Base-by-base conservation (phyloP, 2,888 invertebrate species). In the Ochropacha duplaris region DNA sequence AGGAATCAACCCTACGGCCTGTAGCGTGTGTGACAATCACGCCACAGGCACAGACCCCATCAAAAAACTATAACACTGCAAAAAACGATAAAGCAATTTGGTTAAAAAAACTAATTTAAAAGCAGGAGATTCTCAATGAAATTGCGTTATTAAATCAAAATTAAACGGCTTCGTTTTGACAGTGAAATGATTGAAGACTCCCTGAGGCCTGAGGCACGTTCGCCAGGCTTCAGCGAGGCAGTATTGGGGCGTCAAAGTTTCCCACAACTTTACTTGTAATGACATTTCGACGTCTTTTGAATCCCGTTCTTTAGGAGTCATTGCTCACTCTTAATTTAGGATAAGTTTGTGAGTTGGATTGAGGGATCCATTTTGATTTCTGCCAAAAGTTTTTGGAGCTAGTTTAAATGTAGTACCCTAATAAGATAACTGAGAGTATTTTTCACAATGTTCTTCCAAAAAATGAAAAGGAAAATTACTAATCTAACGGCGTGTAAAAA, bases 241-340 rank as follows among this genome's bases (percentile, higher is more conserved):
- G 51, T 58, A 64, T 54, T 58, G 64, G 56, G 34, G 44, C 58
- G 50, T 57, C 65, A 59, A 65, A 64, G 55, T 68, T 65, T 57
- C 68, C 12, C 54, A 56, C 64, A 68, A 66, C 68, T 66, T 66
- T 68, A 59, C 55, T 51, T 68, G 61, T 65, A 68, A 67, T 65
- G 65, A 65, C 68, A 65, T 65, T 65, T 57, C 64, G 58, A 28
- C 61, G 57, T 58, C 65, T 61, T 55, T 22, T 36, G 65, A 61
- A 68, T 61, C 55, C 61, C 67, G 64, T 60, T 65, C 16, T 19
- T 44, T n/a, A 44, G 1, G 19, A n/a, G 5, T 16, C 39, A 44
- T 44, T 44, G 44, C 44, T 19, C 44, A 44, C 44, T 44, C 8
- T 8, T 19, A 6, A 19, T 44, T 19, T 9, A 19, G 19, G 24